Percentiles rank a stretch among this genome's conserved stretches.
Evolutionary conservation across 2,113 vertebrate species (phyloP).

Genomic region (Holacanthus passer): DNA sequence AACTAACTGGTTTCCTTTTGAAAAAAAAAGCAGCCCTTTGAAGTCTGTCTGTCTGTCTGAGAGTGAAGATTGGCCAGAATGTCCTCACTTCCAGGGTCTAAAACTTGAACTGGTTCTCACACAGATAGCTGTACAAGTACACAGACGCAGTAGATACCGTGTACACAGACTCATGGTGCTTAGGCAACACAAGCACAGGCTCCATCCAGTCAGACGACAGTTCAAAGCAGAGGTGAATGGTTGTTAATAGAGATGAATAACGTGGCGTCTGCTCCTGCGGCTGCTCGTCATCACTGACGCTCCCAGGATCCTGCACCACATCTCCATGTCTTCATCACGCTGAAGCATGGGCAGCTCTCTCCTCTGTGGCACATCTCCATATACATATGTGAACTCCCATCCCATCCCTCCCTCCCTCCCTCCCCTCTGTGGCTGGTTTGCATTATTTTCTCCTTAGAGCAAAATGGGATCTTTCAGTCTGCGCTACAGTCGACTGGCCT

Average conservation of each 20-base stretch:
- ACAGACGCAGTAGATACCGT: constrained; percentile 12
- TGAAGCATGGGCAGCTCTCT: constrained; percentile 49
- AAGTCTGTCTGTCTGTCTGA: too few relatives aligned
- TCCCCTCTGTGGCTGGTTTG: constrained; percentile 57
- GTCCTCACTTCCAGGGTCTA: too few relatives aligned
- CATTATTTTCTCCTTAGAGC: constrained; percentile 74
- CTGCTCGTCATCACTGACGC: constrained; percentile 69
- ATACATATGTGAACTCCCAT: constrained; percentile 35
- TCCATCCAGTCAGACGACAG: constrained; percentile 47
- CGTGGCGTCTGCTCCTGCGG: constrained; percentile 47
- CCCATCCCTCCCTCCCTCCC: constrained; percentile 7
- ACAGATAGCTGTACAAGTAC: too few relatives aligned
- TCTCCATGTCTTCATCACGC: constrained; percentile 72
- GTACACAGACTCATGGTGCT: constrained; percentile 16
- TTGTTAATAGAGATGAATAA: constrained; percentile 76
- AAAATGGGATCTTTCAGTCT: constrained; percentile 70
- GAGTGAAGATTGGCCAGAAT: too few relatives aligned
- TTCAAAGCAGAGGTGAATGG: constrained; percentile 73
- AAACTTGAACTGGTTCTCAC: too few relatives aligned
- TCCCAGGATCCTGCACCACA: constrained; percentile 56
- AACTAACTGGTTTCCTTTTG: too few relatives aligned
- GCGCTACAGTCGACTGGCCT: constrained; percentile 65
- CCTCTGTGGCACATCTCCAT: constrained; percentile 48
- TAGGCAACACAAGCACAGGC: constrained; percentile 2
- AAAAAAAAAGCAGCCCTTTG: too few relatives aligned